Percentiles rank a stretch among this genome's conserved stretches.
Evolutionary conservation across 2,888 invertebrate species (phyloP).

Genomic region (Aquatica leii): DNA sequence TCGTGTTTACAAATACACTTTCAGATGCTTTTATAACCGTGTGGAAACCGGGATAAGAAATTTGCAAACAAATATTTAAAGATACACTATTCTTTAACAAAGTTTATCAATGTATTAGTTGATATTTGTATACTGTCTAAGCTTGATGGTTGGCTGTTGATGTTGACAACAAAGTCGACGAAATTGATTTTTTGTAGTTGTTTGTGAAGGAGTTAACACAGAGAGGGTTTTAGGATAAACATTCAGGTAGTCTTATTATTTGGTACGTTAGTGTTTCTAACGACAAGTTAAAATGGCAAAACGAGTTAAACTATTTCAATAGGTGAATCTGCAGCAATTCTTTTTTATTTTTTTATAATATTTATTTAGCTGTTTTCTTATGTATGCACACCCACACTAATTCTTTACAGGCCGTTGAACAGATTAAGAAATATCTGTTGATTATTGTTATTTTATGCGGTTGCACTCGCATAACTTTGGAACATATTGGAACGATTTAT

Average conservation of each 20-base stretch:
- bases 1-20: constrained; percentile 8
- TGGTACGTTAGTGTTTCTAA: constrained; percentile 97
- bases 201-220: constrained; percentile 72
- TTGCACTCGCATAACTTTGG: no score
- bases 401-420: constrained; percentile 74
- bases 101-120: constrained; percentile 75
- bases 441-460: no score
- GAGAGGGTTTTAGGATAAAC: constrained; percentile 66
- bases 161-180: constrained; percentile 80
- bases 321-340: constrained; percentile 66
- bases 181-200: constrained; percentile 61
- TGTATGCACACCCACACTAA: no score
- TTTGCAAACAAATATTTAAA: constrained; percentile 74
- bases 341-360: not conserved
- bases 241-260: constrained; percentile 74
- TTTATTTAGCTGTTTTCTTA: no score
- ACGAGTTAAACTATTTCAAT: constrained; percentile 86
- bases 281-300: constrained; percentile 85
- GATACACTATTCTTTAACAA: constrained; percentile 65
- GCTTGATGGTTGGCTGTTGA: constrained; percentile 98
- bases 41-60: constrained; percentile 67
- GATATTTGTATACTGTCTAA: constrained; percentile 75
- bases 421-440: constrained; percentile 67
- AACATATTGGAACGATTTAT: no score
- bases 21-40: constrained; percentile 94